A percentile compares a stretch with the other conserved stretches of the same genome.
Evolutionary conservation across 2,113 vertebrate species (phyloP).

Genomic region (Chlorodrepanis virens): DNA sequence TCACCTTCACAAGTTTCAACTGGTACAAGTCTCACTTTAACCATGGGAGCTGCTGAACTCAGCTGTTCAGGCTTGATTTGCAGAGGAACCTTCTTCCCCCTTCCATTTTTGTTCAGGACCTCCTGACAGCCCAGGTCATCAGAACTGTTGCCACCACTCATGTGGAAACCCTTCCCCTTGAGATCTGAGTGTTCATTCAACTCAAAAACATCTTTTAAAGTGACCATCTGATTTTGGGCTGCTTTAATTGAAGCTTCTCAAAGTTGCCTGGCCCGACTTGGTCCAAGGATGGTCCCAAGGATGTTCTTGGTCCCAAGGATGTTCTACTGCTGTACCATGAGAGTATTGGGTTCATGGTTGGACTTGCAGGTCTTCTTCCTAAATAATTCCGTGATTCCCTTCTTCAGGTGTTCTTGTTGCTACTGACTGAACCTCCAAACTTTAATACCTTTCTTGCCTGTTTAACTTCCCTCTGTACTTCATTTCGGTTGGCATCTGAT

Average conservation of each 20-base stretch:
- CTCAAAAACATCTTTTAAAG: neutral
- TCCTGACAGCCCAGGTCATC: neutral
- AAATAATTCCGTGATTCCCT: neutral
- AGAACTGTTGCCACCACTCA: neutral
- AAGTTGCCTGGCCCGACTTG: neutral
- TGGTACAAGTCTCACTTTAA: neutral
- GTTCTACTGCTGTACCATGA: neutral
- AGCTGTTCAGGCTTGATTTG: neutral
- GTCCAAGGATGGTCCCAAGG: too few species aligned
- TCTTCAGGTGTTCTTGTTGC: neutral
- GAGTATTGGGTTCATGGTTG: neutral
- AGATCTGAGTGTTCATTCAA: neutral
- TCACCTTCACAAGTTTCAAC: neutral
- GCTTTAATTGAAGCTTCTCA: neutral
- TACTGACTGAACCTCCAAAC: neutral
- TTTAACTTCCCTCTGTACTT: neutral
- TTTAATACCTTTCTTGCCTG: neutral
- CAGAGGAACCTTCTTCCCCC: neutral
- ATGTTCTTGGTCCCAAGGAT: neutral
- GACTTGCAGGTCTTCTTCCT: neutral
- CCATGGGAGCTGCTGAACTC: neutral
- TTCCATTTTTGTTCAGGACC: fast-evolving
- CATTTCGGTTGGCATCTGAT: fast-evolving
- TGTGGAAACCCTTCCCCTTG: neutral
- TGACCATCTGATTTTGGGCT: neutral